Percentiles rank a stretch among this genome's conserved stretches.
These are phyloP conservation scores for Torymus auratus DNA, from an alignment of 2,888 invertebrate genomes.

Conservation along the genomic window DNA sequence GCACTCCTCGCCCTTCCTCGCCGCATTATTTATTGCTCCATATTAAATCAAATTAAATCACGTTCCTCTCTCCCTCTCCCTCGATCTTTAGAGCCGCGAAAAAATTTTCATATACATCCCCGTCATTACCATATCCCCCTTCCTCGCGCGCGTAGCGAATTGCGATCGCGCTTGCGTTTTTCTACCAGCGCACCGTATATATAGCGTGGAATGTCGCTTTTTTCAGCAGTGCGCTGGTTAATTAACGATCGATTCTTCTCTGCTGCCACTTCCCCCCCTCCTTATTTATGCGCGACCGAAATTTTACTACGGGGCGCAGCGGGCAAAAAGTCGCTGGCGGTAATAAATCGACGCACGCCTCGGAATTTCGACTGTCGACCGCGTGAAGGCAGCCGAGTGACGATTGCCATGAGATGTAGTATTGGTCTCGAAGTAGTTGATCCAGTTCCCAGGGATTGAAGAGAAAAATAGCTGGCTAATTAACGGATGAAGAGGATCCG, in stretches of 20 bases:
- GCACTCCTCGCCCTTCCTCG: too few species aligned
- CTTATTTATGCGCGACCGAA: slow-evolving; percentile 38
- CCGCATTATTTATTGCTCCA: too few species aligned
- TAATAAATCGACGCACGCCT: slow-evolving; percentile 35
- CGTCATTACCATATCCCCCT: slow-evolving; percentile 1
- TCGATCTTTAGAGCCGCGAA: too few species aligned
- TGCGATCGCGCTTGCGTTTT: slow-evolving; percentile 4
- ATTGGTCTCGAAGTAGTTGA: neutral
- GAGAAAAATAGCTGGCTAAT: neutral
- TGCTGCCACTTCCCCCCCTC: neutral
- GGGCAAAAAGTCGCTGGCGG: slow-evolving; percentile 14
- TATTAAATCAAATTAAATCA: too few species aligned
- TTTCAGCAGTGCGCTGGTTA: slow-evolving; percentile 29
- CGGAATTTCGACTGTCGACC: slow-evolving; percentile 20
- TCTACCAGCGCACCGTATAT: neutral
- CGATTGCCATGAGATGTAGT: neutral
- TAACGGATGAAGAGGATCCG: slow-evolving; percentile 10
- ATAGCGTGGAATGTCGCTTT: slow-evolving; percentile 43
- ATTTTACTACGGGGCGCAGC: neutral
- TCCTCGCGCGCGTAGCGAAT: slow-evolving; percentile 10
- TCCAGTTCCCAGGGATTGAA: slow-evolving; percentile 6
- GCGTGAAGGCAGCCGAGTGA: neutral
- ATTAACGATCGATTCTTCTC: slow-evolving; percentile 44
- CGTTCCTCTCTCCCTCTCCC: too few species aligned
- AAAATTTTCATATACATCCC: neutral